Evolutionary conservation across 2,888 invertebrate species (phyloP), one percentile per base, ranked within the genome.

Genomic region (Acholoe squamosa): DNA sequence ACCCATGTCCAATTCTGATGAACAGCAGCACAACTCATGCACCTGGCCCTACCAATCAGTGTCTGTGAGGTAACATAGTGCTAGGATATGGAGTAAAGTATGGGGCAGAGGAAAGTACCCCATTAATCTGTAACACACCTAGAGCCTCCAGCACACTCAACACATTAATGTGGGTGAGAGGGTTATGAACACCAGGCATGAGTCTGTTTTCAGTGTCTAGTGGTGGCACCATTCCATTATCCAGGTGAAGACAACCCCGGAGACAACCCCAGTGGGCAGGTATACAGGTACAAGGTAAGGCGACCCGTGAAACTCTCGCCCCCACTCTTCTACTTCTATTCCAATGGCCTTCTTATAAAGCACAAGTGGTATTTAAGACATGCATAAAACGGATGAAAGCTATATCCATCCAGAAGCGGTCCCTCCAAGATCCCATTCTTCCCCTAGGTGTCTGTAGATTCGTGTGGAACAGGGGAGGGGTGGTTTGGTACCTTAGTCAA

Each of bases 201-300:
- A n/a, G n/a, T n/a, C n/a, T n/a, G n/a, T 3, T 10, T 10, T 43
- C 43, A 43, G 5, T n/a, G 61, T 19, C 61, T n/a, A 3, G 7
- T 25, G 71, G 80, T 43, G 80, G 80, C 43, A 80, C 80, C 33
- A 80, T 80, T 34, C 33, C 80, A 43, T 33, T 80, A 80, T 34
- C 80, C 33, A 80, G 33, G 43, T 34, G 25, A 22, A 34, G 1
- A 34, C 10, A 34, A 80, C 43, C 80, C 16, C 19, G 25, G 5
- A 34, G 1, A 34, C 10, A 34, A 80, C 43, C 80, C 16, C 19
- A 34, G 34, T n/a, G 43, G 10, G 43, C 43, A 43, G 43, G 43
- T 43, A 43, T 43, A 43, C 43, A 43, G 43, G 43, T 43, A 43
- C 43, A 43, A 7, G 43, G 3, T 43, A 14, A 14, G 43, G 80